These are phyloP conservation scores for Eristalinus aeneus DNA, from an alignment of 2,888 invertebrate genomes.

Conservation along the genomic window DNA sequence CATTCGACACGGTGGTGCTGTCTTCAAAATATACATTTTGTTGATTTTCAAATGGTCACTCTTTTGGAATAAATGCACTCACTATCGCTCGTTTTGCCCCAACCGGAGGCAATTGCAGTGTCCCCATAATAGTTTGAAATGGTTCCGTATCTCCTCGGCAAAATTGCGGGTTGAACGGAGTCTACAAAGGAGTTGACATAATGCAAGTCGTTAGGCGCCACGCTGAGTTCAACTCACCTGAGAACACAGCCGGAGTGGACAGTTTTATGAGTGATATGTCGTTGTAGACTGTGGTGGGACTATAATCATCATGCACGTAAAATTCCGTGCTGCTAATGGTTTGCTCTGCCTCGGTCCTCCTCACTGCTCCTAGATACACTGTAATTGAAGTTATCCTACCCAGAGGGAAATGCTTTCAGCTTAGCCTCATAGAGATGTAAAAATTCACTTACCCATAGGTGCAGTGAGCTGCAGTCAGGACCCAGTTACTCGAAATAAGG, in stretches of 20 bases:
- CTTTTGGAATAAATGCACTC: neutral
- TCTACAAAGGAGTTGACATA: constrained; percentile 3
- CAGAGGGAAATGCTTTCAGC: too few species aligned
- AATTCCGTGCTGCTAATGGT: constrained; percentile 72
- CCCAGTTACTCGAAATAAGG: constrained; percentile 74
- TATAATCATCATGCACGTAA: constrained; percentile 72
- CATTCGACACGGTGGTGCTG: constrained; percentile 14
- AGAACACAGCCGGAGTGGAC: constrained; percentile 73
- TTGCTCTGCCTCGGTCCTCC: constrained; percentile 69
- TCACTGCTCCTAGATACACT: constrained; percentile 74
- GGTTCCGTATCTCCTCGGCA: constrained; percentile 55
- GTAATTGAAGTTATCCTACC: constrained; percentile 19
- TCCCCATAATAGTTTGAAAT: constrained; percentile 58
- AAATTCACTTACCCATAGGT: constrained; percentile 72
- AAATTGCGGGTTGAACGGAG: constrained; percentile 20
- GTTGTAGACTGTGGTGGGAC: constrained; percentile 72
- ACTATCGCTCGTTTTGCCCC: constrained; percentile 74
- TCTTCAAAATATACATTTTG: neutral
- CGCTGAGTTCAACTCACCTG: constrained; percentile 74
- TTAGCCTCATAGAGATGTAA: too few species aligned
- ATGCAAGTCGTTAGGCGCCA: constrained; percentile 36
- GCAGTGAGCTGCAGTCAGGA: constrained; percentile 78
- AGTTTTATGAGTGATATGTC: constrained; percentile 76
- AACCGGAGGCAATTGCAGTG: constrained; percentile 73
- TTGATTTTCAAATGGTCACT: too few species aligned